Base-by-base conservation (phyloP, 2,888 invertebrate genomes). In the Nowickia ferox region DNA sequence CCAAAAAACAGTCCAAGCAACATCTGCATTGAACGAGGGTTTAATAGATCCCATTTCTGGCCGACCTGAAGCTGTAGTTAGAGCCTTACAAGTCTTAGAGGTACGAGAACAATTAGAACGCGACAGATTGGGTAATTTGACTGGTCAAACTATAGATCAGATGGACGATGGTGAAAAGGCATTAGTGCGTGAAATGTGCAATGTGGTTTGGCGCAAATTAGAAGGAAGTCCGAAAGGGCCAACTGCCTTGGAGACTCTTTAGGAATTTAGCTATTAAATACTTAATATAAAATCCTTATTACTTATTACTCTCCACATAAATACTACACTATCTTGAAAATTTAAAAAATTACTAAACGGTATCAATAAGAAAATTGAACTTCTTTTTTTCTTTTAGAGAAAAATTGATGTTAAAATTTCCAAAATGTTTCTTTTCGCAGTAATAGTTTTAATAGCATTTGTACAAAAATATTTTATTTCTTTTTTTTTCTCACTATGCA, bases 181-280 rank as follows among this genome's bases (percentile, higher is more conserved):
- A 6, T 94, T 98, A 77, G 97, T 98, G 68, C 94, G 98, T 89
- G 98, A 98, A 94, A 98, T 98, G 98, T 98, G 98, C 93, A 98
- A 98, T 93, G 97, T 97, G 69, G 97, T 97, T 57, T 97, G 97
- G 97, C 95, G 97, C 87, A 97, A 97, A 93, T 93, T 97, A 76
- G 97, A 97, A 93, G 97, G 97, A 89, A 96, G 95, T 61, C 96
- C 97, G n/a, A 95, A 96, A 63, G 87, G 81, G 13, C 90, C 89
- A 17, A 91, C 93, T 11, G 88, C 91, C 42, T 86, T 92, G 68
- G 92, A 92, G 78, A 90, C 91, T 76, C 89, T 92, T 84, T 92
- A 91, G 85, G 83, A 22, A 40, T 74, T 88, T 84, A 87, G 82
- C 78, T 51, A 9, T 57, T 71, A 40, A 22, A 19, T 44, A 46